Evolutionary conservation across 2,888 invertebrate genomes (phyloP), one percentile per base, ranked within the genome.

Genomic region (Miltochrista miniata): DNA sequence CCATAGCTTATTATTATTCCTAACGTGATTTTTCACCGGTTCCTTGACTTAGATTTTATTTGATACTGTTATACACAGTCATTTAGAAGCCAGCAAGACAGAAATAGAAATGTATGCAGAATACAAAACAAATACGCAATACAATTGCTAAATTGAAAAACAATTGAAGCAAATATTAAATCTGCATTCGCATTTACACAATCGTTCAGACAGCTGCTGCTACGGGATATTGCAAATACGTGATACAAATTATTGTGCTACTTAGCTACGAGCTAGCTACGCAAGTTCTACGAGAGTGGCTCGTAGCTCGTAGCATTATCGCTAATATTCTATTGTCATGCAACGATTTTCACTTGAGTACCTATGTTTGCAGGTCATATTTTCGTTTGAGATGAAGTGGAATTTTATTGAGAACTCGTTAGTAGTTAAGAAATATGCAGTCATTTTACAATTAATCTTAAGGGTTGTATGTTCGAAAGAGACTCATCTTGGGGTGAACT

Each of bases 161-260:
- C 68, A 68, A 68, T 64, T 54, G 64, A 53, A 59, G 46, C 59
- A 59, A 61, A 59, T 68, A 58, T 65, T 53, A 62, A 58, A 68
- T 57, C 54, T 57, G 52, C 54, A 61, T 59, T 54, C 54, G 55
- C 37, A 51, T 43, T 38, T 47, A 43, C 35, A 10, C 35, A 24
- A 40, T 38, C 12, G 35, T 35, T 14, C 44, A 51, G 45, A 55
- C 61, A 61, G 54, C 57, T 56, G n/a, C n/a, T n/a, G 60, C 64
- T 56, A 54, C 58, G 64, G 63, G 64, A 69, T 69, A 69, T 69
- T 63, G 68, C 66, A 49, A 58, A 61, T 68, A 68, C 67, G 68
- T 68, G 67, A 59, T 65, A 53, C 68, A 56, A 65, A 64, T 56
- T 24, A 24, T 24, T 54, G 45, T 43, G 59, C 59, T 59, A 61